Percentiles rank a stretch among this genome's conserved stretches.
Conservation (phyloP, 2,888 invertebrate species). For the Drosophila nr. fundita region DNA sequence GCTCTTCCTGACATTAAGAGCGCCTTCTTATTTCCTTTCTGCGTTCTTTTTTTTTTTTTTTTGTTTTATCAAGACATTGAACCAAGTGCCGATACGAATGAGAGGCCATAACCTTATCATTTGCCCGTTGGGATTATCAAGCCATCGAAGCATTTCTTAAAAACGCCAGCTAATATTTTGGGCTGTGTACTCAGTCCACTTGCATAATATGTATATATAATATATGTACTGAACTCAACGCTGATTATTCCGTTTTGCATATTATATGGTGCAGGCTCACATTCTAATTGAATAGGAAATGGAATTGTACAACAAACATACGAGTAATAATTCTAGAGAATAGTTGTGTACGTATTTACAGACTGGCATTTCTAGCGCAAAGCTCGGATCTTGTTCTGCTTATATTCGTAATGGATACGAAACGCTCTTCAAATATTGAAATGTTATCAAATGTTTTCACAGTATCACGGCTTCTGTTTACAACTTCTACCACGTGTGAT, state of each 20-base stretch:
- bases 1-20: conserved; percentile 33
- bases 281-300: neutral
- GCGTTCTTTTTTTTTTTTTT: neutral
- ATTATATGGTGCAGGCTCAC: neutral
- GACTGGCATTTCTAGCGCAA: neutral
- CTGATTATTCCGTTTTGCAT: conserved; percentile 16
- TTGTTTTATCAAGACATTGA: conserved; percentile 38
- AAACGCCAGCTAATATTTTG: conserved; percentile 10
- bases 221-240: neutral
- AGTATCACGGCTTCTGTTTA: neutral
- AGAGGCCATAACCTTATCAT: conserved; percentile 30
- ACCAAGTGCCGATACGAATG: conserved; percentile 11
- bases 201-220: neutral
- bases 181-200: conserved; percentile 32
- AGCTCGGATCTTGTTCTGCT: neutral
- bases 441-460: neutral
- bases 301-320: neutral
- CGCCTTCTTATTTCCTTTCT: conserved; percentile 16
- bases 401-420: neutral
- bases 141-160: neutral
- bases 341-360: neutral
- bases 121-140: conserved; percentile 33
- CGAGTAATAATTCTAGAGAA: neutral
- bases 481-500: conserved; percentile 2
- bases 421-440: conserved; percentile 30